Base-by-base conservation (phyloP, 2,113 vertebrate species). In the Podarcis cretensis region DNA sequence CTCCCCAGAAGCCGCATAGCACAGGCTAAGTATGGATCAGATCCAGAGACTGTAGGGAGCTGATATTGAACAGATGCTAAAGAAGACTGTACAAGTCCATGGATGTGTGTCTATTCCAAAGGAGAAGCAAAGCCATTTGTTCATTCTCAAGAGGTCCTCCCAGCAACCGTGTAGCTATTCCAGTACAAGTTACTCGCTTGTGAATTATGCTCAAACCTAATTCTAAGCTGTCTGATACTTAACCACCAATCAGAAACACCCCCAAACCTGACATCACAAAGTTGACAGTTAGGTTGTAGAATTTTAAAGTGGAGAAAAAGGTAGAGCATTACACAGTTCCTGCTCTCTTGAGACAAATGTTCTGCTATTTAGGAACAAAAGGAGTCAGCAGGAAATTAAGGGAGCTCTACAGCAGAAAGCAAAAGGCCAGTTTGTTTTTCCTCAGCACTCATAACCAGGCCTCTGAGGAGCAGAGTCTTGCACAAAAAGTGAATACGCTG, bases 401-500 rank as follows among this genome's bases (percentile, higher is more conserved):
- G 81, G 91, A 90, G 48, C 43, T 0, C 43, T 63, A 54, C 13
- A 66, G 69, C 54, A 48, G 0, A 88, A 85, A 5, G 35, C 21
- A 59, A 40, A 66, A 3, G 10, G 76, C 77, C 81, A 7, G 82
- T 92, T 85, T 83, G 81, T 73, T 80, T 65, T 78, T 89, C 66
- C 83, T 81, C 13, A 74, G 73, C 27, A 5, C 27, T 87, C 23
- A 68, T 82, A 66, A 82, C 23, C 40, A 21, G 73, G 37, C 81
- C 76, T 80, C 57, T 0, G 0, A 48, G n/a, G 87, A 81, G 54
- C 8, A 9, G 30, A 84, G 68, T 57, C 2, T 37, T 76, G 16
- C 54, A 86, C 21, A 90, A 91, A 89, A 91, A 89, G 92, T 78
- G 35, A 35, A 35, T 88, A 57, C 37, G 91, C 89, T 86, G 90